phyloP scores from a whole-genome alignment of 2,888 invertebrate species.

The Phaedon cochleariae region DNA sequence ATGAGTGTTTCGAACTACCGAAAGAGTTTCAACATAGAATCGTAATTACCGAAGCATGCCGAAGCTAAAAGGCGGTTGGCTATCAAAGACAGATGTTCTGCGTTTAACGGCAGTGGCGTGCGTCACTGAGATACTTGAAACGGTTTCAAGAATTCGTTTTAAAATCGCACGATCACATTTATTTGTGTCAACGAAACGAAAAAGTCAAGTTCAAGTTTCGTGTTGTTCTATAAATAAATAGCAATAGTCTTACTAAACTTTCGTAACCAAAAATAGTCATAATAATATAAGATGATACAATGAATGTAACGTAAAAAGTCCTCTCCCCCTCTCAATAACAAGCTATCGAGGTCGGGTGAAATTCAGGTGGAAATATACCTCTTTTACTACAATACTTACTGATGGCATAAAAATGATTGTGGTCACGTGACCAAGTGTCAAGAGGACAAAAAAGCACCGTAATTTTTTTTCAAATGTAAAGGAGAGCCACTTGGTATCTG shows the following conservation, averaged over 20 bases:
- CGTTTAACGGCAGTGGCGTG: constrained; percentile 34
- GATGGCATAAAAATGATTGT: too few species aligned
- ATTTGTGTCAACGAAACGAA: background rate
- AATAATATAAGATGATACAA: too few species aligned
- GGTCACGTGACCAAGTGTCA: too few species aligned
- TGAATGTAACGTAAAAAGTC: too few species aligned
- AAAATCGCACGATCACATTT: background rate
- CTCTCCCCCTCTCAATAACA: too few species aligned
- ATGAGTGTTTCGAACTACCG: constrained; percentile 43
- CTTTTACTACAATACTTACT: too few species aligned
- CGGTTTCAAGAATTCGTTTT: background rate
- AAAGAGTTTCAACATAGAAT: constrained; percentile 49
- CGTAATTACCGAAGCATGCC: constrained; percentile 58
- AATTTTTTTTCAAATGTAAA: too few species aligned
- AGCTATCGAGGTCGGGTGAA: too few species aligned
- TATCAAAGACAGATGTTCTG: constrained; percentile 61
- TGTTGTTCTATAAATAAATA: background rate
- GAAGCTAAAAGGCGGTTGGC: constrained; percentile 59
- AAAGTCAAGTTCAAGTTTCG: constrained; percentile 2
- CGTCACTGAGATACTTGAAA: background rate
- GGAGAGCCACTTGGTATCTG: too few species aligned
- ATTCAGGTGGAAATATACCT: too few species aligned
- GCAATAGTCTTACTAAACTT: background rate
- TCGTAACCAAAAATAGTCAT: background rate
- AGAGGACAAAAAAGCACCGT: too few species aligned